Conservation (phyloP, 2,888 invertebrate genomes). For the Cylindroiulus punctatus region DNA sequence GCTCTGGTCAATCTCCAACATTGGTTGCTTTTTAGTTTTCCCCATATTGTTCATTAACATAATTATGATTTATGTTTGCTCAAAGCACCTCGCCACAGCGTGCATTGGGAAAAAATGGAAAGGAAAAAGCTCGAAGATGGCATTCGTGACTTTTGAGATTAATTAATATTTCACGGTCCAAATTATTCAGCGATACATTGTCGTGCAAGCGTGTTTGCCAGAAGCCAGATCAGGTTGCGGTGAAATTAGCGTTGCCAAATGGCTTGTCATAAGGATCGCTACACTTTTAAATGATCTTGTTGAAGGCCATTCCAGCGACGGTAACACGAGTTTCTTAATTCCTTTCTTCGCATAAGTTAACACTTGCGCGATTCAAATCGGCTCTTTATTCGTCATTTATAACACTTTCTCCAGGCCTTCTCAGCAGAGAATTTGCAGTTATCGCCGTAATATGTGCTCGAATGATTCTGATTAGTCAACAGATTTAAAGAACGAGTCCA, state of each 20-base stretch:
- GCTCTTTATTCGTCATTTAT: background rate
- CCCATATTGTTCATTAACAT: no score
- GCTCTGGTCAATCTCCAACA: no score
- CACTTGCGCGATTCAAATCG: slow-evolving; percentile 2
- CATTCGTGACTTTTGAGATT: background rate
- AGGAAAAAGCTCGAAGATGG: background rate
- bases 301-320: background rate
- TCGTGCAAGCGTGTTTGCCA: background rate
- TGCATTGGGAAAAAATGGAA: background rate
- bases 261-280: background rate
- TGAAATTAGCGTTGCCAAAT: background rate
- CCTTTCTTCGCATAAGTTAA: slow-evolving; percentile 11
- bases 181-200: background rate
- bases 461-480: background rate
- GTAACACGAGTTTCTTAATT: background rate
- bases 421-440: background rate
- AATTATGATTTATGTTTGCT: background rate
- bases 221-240: background rate
- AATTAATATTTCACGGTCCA: slow-evolving; percentile 3
- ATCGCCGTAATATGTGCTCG: background rate
- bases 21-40: no score
- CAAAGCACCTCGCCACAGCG: background rate
- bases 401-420: background rate
- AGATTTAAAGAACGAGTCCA: background rate
- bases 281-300: slow-evolving; percentile 3